Evolutionary conservation across 2,113 vertebrate genomes (phyloP).

Genomic region (Spea multiplicata): DNA sequence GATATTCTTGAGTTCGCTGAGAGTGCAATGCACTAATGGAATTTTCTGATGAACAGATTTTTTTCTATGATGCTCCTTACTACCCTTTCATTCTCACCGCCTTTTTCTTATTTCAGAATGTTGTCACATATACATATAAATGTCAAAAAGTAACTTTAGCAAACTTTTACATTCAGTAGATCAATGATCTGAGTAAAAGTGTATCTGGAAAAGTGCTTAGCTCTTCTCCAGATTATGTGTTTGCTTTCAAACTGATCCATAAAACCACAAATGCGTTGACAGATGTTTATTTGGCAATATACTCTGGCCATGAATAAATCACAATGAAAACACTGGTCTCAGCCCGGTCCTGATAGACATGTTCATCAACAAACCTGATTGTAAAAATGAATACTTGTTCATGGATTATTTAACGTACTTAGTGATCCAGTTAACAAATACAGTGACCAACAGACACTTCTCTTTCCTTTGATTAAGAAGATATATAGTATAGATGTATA

Average conservation of each 20-base stretch:
- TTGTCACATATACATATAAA: too few species aligned
- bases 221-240: neutral
- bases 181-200: too few species aligned
- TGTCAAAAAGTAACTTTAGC: too few species aligned
- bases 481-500: too few species aligned
- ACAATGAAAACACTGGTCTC: constrained; percentile 12
- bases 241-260: neutral
- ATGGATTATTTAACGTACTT: neutral
- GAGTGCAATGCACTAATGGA: too few species aligned
- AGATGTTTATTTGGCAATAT: constrained; percentile 4
- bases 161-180: too few species aligned
- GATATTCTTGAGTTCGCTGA: too few species aligned
- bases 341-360: constrained; percentile 17
- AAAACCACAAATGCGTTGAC: neutral
- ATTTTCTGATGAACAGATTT: too few species aligned
- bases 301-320: constrained; percentile 12
- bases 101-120: too few species aligned
- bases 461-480: too few species aligned
- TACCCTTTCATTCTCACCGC: too few species aligned
- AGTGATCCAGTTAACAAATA: constrained; percentile 1
- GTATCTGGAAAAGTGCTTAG: neutral
- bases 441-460: neutral
- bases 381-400: constrained; percentile 21
- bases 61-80: too few species aligned
- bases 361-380: neutral